A percentile compares a stretch with the other conserved stretches of the same genome.
These are phyloP conservation scores for Marmota monax DNA, from an alignment of 2,113 vertebrate genomes.

Conservation along the genomic window DNA sequence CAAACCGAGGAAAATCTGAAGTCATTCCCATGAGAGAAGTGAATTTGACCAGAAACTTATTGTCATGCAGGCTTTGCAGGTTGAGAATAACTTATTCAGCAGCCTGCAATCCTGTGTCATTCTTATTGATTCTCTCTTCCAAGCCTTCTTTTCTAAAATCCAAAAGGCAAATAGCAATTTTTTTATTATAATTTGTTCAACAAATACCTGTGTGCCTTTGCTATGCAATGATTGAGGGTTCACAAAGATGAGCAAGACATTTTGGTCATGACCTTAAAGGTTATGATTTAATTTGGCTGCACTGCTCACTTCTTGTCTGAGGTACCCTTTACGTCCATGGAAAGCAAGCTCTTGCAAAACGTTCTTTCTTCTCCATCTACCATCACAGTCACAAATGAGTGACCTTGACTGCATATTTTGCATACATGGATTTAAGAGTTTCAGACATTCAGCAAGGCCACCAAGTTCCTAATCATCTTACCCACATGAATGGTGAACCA, in stretches of 20 bases:
- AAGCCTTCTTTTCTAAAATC: slow-evolving; percentile 55
- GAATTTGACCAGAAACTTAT: slow-evolving; percentile 12
- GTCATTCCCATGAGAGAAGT: neutral
- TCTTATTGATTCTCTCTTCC: neutral
- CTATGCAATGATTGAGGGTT: slow-evolving; percentile 37
- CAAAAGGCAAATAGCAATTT: slow-evolving; percentile 76
- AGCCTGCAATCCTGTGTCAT: neutral
- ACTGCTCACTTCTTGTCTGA: neutral
- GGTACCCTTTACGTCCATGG: neutral
- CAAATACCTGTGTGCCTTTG: slow-evolving; percentile 55
- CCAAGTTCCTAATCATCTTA: neutral
- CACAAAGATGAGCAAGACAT: slow-evolving; percentile 44
- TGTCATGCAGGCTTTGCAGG: neutral
- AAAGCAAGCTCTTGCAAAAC: neutral
- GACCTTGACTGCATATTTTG: neutral
- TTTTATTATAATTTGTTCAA: slow-evolving; percentile 68
- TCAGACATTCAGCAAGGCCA: neutral
- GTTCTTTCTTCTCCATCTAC: neutral
- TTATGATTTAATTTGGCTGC: slow-evolving; percentile 5
- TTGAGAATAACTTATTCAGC: slow-evolving; percentile 4
- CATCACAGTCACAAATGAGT: neutral
- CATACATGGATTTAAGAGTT: neutral
- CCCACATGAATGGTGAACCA: neutral
- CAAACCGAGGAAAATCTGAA: neutral
- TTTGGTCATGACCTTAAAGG: slow-evolving; percentile 45